Evolutionary conservation across 2,113 vertebrate species (phyloP).

Genomic region (Syrmaticus mikado): DNA sequence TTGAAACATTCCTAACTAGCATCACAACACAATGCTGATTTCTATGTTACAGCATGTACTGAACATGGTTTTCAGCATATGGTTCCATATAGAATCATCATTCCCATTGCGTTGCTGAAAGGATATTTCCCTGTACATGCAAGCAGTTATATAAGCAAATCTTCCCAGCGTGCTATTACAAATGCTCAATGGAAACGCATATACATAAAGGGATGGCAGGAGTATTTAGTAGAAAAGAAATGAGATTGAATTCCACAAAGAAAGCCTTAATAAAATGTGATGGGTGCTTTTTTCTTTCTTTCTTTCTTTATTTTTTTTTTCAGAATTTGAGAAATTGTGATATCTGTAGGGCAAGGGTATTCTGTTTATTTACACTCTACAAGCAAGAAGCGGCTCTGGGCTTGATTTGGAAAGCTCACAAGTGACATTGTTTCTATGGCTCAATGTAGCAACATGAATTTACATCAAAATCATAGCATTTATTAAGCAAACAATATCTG

Average conservation of each 20-base stretch:
- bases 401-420: background rate
- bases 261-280: background rate
- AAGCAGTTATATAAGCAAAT: background rate
- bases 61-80: background rate
- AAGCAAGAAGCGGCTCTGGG: background rate
- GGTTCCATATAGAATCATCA: background rate
- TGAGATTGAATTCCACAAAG: background rate
- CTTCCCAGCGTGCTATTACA: slow-evolving; percentile 21
- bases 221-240: background rate
- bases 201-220: background rate
- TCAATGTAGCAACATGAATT: background rate
- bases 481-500: background rate
- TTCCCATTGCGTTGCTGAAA: accelerated
- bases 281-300: background rate
- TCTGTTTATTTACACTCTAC: background rate
- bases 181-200: slow-evolving; percentile 9
- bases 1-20: background rate
- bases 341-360: background rate
- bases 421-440: background rate
- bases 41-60: accelerated
- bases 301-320: background rate
- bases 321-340: background rate
- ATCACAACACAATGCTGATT: background rate
- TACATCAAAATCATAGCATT: background rate
- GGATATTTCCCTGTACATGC: background rate